A percentile compares a stretch with the other conserved stretches of the same genome.
Conservation (phyloP, 1,140 invertebrate species). For the Drosophila obscura region DNA sequence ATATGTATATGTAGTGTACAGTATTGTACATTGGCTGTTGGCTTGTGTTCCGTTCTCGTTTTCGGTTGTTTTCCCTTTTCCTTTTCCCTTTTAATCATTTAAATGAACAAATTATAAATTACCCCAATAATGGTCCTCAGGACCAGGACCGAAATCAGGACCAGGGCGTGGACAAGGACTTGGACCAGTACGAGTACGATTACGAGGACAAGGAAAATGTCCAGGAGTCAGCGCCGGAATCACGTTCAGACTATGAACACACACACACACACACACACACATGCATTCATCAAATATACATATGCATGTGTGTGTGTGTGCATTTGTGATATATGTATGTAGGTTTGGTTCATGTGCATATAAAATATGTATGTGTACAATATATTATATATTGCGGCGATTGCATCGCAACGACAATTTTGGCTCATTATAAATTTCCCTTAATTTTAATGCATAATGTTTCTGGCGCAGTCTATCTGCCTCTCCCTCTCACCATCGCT, state of each 20-base stretch:
- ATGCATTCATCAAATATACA: constrained; percentile 9
- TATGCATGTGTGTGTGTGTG: constrained; percentile 3
- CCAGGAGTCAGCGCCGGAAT: constrained; percentile 26
- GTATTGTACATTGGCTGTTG: too few species aligned
- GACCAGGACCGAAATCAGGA: constrained; percentile 12
- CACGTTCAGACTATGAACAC: constrained; percentile 9
- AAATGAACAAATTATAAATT: constrained; percentile 79
- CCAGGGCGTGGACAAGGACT: too few species aligned
- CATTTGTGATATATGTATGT: background rate
- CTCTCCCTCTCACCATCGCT: constrained; percentile 8
- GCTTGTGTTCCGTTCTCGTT: too few species aligned
- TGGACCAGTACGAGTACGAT: too few species aligned
- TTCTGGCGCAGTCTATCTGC: constrained; percentile 37
- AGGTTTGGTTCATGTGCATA: constrained; percentile 3
- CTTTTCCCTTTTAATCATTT: constrained; percentile 69
- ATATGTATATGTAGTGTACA: too few species aligned
- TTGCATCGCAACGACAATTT: constrained; percentile 72
- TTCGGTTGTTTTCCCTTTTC: too few species aligned
- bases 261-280: constrained; percentile 14
- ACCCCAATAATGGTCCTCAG: constrained; percentile 60
- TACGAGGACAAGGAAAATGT: constrained; percentile 25
- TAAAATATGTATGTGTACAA: constrained; percentile 25
- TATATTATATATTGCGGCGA: constrained; percentile 54
- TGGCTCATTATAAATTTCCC: constrained; percentile 79
- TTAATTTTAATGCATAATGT: constrained; percentile 82